phyloP scores from a whole-genome alignment of 2,113 vertebrate genomes.

The Dicerorhinus sumatrensis region DNA sequence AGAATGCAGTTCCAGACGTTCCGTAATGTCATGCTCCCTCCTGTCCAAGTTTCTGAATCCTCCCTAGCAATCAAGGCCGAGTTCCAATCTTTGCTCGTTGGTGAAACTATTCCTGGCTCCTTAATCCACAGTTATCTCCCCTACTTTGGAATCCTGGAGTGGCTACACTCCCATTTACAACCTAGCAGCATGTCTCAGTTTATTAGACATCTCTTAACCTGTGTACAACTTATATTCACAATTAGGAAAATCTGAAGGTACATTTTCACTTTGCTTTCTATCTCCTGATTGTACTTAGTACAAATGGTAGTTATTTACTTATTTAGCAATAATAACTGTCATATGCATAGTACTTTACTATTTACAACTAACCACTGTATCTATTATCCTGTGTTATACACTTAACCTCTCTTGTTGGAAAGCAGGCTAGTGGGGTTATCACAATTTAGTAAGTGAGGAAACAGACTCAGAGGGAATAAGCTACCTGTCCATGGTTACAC shows the following conservation, averaged over 20 bases:
- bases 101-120: background rate
- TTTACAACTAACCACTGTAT: background rate
- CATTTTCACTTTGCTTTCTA: background rate
- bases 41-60: background rate
- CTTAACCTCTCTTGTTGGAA: background rate
- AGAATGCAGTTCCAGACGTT: background rate
- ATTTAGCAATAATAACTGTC: background rate
- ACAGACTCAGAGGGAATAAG: background rate
- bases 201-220: background rate
- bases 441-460: background rate
- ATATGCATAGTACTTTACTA: background rate
- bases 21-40: background rate
- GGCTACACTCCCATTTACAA: background rate
- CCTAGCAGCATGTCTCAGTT: background rate
- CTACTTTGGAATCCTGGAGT: background rate
- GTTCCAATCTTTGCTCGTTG: background rate
- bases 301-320: background rate
- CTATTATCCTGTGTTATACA: background rate
- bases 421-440: background rate
- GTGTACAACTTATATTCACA: background rate
- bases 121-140: background rate
- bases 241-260: background rate
- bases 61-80: background rate
- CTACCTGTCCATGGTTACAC: background rate
- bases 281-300: background rate